Base-by-base conservation (phyloP, 2,888 invertebrate genomes). In the Drosophila monieri region DNA sequence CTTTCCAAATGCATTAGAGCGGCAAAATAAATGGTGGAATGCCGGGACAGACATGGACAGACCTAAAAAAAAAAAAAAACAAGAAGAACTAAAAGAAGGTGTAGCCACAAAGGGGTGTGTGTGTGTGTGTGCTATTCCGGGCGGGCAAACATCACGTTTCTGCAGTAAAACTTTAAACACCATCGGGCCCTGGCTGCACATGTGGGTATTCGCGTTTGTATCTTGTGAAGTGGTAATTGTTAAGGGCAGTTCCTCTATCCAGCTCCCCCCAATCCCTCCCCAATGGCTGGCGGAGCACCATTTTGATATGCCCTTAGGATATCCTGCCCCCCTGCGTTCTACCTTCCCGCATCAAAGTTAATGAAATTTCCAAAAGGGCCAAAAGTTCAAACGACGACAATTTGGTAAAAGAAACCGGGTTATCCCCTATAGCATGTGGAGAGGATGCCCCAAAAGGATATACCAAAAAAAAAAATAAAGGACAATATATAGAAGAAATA, bases 1-100 rank as follows among this genome's bases (percentile, higher is more conserved):
- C 85, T 78, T 86, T 84, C 62, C 75, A 80, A 80, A 78, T 85
- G 87, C 85, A 84, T 85, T 87, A 78, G 70, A 71, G 54, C 60
- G 78, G 49, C 66, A 77, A 39, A 32, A 39, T 48, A n/a, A 25
- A 27, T 32, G 47, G 56, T 14, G 9, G 44, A 32, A 27, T 27
- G 27, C 27, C 27, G 6, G 27, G 27, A 27, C 35, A n/a, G 35
- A 35, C n/a, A n/a, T 23, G 35, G 35, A n/a, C 32, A 32, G 3
- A 4, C 12, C 0, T 14, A n/a, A n/a, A 2, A n/a, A n/a, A n/a
- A 35, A 32, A 10, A n/a, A 9, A n/a, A n/a, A 35, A 32, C 1
- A n/a, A 9, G 10, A n/a, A 15, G 18, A 5, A 23, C 21, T 49
- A 30, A 6, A 43, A 30, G 37, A 23, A 21, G 35, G 37, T 25